Conservation (phyloP, 2,888 invertebrate genomes). For the Hydraecia micacea region DNA sequence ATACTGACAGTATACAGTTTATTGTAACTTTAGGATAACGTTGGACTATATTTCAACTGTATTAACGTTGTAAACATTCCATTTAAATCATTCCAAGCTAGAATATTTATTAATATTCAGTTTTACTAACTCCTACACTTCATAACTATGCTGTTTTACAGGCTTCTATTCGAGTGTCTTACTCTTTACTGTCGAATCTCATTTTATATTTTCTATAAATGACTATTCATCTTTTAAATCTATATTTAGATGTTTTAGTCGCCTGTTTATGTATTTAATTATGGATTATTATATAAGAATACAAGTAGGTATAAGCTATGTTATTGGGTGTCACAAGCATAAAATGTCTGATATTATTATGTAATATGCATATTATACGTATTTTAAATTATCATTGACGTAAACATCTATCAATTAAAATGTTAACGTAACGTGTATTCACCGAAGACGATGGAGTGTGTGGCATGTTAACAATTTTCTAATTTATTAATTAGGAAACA, state of each 20-base stretch:
- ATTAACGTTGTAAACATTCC: slow-evolving; percentile 58
- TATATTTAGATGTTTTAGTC: slow-evolving; percentile 19
- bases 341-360: slow-evolving; percentile 48
- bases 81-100: slow-evolving; percentile 59
- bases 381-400: slow-evolving; percentile 35
- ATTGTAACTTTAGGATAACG: slow-evolving; percentile 3
- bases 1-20: slow-evolving; percentile 12
- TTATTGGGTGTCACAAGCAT: slow-evolving; percentile 41
- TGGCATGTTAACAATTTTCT: slow-evolving; percentile 11
- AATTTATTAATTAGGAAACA: slow-evolving; percentile 24
- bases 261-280: slow-evolving; percentile 39
- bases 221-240: slow-evolving; percentile 14
- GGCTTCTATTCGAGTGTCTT: slow-evolving; percentile 3
- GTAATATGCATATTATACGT: slow-evolving; percentile 19
- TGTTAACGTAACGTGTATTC: slow-evolving; percentile 7
- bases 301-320: slow-evolving; percentile 34
- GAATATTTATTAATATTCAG: slow-evolving; percentile 32
- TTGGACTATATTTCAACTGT: slow-evolving; percentile 35
- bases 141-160: slow-evolving; percentile 17
- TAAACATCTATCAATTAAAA: slow-evolving; percentile 12
- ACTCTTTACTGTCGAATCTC: slow-evolving; percentile 42
- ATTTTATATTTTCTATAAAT: slow-evolving; percentile 14
- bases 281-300: slow-evolving; percentile 28
- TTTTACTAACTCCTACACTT: slow-evolving; percentile 23
- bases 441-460: slow-evolving; percentile 10